Base-by-base conservation (phyloP, 2,797 vertebrate genomes). In the Hippoglossus hippoglossus region DNA sequence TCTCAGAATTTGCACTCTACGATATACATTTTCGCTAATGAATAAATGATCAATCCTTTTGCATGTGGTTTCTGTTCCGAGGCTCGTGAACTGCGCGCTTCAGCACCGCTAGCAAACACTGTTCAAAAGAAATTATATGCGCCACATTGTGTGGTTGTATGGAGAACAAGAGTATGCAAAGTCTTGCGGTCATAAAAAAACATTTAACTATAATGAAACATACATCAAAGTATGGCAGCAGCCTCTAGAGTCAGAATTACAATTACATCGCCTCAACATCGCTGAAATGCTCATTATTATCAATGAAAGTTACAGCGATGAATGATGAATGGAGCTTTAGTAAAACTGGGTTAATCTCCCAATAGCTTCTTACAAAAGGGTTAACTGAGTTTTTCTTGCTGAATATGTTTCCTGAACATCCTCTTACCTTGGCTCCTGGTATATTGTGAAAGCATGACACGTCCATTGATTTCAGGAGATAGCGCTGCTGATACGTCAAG, bases 121-220 rank as follows among this genome's bases (percentile, higher is more conserved):
- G 24, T 74, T 84, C 64, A 80, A 83, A 47, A 68, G 75, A 79
- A 60, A 21, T 52, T 72, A 63, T 61, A 46, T 8, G 2, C 16
- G 6, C 44, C 18, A 46, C 16, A 51, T 51, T 72, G 79, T 75
- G 62, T 61, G 76, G 70, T 81, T 53, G 65, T 81, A 75, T 71
- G 57, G 81, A 65, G 80, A 21, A 8, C 73, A 60, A 61, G 63
- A 61, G 63, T 63, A 75, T 22, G 12, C 62, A n/a, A 74, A 69
- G 71, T 76, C 46, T 49, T 8, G 18, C 19, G n/a, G 18, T 47
- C 46, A 19, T 47, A 77, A 85, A 82, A 78, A 74, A 83, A 18
- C 70, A 77, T 83, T 85, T 82, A 71, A 71, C 71, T 82, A 80
- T 72, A 85, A 83, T 88, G 74, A 73, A 8, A 61, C 75, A 88